Percentiles rank a stretch among this genome's conserved stretches.
Evolutionary conservation across 2,797 vertebrate genomes (phyloP).

Genomic region (Lutra lutra): DNA sequence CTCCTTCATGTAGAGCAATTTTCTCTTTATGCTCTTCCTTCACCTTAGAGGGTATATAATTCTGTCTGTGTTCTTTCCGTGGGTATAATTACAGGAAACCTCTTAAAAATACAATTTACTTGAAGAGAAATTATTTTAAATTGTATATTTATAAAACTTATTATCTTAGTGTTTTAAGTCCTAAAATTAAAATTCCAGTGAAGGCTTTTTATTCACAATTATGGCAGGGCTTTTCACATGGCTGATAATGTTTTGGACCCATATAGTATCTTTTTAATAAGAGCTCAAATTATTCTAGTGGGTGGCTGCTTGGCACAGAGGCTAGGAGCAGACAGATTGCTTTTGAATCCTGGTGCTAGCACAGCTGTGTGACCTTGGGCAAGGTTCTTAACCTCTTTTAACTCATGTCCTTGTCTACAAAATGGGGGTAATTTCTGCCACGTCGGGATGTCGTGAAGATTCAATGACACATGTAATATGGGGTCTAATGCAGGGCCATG

Average conservation of each 20-base stretch:
- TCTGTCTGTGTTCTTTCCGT: neutral
- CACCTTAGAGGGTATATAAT: neutral
- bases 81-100: neutral
- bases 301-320: neutral
- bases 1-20: neutral
- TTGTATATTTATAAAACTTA: slow-evolving; percentile 38
- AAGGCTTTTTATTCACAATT: neutral
- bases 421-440: neutral
- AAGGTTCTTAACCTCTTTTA: slow-evolving; percentile 52
- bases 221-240: neutral
- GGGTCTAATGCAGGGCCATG: neutral
- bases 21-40: neutral
- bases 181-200: slow-evolving; percentile 52
- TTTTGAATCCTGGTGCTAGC: neutral
- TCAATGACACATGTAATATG: neutral
- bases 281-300: neutral
- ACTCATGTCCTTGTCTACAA: neutral
- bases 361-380: neutral
- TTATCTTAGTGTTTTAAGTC: slow-evolving; percentile 36
- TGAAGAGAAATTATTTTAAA: slow-evolving; percentile 49
- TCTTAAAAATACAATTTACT: slow-evolving; percentile 23
- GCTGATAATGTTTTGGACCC: neutral
- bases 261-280: neutral
- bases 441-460: neutral
- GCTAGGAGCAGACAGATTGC: neutral